Conservation (phyloP, 2,888 invertebrate species). For the Hirtodrosophila cameraria region DNA sequence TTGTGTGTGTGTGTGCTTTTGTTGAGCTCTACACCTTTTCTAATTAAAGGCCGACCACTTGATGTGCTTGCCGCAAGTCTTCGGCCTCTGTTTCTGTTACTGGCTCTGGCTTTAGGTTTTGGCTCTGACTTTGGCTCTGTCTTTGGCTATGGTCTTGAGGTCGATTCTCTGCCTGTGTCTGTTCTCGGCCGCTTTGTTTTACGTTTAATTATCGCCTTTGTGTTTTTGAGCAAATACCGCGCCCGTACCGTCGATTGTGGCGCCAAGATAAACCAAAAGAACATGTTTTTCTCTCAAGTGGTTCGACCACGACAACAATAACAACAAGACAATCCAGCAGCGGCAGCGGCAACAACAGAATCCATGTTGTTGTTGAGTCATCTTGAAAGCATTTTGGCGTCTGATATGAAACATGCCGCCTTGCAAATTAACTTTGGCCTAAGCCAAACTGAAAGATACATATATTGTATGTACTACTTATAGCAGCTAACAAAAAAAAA, state of each 20-base stretch:
- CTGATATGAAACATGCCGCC: conserved; percentile 74
- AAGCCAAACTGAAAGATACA: conserved; percentile 62
- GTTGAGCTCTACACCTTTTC: conserved; percentile 64
- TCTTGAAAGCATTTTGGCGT: conserved; percentile 68
- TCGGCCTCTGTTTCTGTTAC: conserved; percentile 3
- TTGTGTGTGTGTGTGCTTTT: conserved; percentile 9
- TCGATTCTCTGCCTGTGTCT: conserved; percentile 58
- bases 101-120: conserved; percentile 7
- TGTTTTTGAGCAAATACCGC: conserved; percentile 70
- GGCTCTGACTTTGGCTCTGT: conserved; percentile 6
- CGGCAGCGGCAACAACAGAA: conserved; percentile 35
- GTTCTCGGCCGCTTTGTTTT: conserved; percentile 71
- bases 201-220: conserved; percentile 77
- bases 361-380: conserved; percentile 69
- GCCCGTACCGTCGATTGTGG: conserved; percentile 69
- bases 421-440: conserved; percentile 75
- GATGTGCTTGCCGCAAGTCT: conserved; percentile 38
- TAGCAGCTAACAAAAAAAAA: conserved; percentile 22
- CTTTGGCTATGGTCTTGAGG: conserved; percentile 14
- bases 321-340: conserved; percentile 31
- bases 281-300: conserved; percentile 74
- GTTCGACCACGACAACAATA: conserved; percentile 56
- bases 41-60: conserved; percentile 69
- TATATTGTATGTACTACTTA: conserved; percentile 39
- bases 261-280: conserved; percentile 76